These are phyloP conservation scores for Galeopterus variegatus DNA, from an alignment of 2,113 vertebrate species.

Conservation along the genomic window DNA sequence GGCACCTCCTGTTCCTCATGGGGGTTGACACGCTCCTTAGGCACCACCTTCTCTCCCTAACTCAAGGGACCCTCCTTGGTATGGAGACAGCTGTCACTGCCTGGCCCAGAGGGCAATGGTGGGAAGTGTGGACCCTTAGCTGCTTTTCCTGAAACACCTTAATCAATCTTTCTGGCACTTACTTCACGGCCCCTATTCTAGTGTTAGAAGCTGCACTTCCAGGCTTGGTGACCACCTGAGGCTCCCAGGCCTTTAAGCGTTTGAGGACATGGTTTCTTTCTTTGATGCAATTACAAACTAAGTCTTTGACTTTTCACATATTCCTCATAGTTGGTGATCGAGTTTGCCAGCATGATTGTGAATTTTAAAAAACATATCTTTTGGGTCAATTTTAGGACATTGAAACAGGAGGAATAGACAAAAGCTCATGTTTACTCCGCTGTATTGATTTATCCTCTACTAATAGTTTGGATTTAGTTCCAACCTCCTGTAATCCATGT, in stretches of 20 bases:
- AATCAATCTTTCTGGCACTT: not conserved
- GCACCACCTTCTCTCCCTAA: not conserved
- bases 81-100: too few species aligned
- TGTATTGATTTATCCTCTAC: not conserved
- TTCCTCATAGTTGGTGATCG: not conserved
- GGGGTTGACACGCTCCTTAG: not conserved
- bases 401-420: not conserved
- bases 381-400: not conserved
- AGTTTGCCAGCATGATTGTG: not conserved
- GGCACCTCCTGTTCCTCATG: not conserved
- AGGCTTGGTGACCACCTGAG: not conserved
- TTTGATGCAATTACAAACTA: not conserved
- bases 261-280: not conserved
- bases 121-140: fast-evolving
- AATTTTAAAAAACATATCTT: not conserved
- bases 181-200: not conserved
- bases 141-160: not conserved
- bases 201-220: not conserved
- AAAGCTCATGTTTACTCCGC: not conserved
- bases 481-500: not conserved
- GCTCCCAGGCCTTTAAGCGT: not conserved
- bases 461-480: not conserved
- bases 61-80: not conserved
- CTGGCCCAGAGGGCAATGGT: not conserved
- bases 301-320: not conserved